Evolutionary conservation across 2,113 vertebrate genomes (phyloP).

Genomic region (Propithecus coquereli): DNA sequence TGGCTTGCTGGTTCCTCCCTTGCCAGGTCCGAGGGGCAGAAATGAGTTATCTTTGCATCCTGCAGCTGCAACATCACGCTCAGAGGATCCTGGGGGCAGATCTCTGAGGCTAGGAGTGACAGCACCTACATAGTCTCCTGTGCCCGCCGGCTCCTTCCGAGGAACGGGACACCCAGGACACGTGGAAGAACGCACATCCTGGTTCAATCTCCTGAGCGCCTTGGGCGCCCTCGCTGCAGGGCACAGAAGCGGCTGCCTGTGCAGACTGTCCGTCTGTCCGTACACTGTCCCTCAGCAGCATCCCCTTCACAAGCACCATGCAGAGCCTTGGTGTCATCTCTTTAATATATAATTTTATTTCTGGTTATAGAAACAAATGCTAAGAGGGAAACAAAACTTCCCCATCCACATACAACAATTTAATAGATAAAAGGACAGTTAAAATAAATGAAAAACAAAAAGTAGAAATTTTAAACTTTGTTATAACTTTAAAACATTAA

Average conservation of each 20-base stretch:
- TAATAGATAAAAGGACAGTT: slow-evolving; percentile 83
- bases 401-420: slow-evolving; percentile 83
- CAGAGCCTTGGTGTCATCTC: slow-evolving; percentile 49
- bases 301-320: slow-evolving; percentile 50
- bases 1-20: neutral
- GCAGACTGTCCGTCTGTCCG: neutral
- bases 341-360: slow-evolving; percentile 88
- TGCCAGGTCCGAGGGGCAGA: neutral
- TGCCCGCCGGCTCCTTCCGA: neutral
- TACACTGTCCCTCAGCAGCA: neutral
- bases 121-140: neutral
- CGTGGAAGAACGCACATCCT: neutral
- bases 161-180: neutral
- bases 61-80: no score
- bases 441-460: slow-evolving; percentile 81
- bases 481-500: slow-evolving; percentile 87
- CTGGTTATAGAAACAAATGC: slow-evolving; percentile 87
- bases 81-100: no score
- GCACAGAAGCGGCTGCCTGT: neutral
- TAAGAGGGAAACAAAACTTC: slow-evolving; percentile 83
- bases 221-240: neutral
- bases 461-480: slow-evolving; percentile 84
- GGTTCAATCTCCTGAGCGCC: neutral
- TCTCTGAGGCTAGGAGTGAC: neutral
- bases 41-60: rapidly evolving